These are phyloP conservation scores for Dendrophyllia cribrosa DNA, from an alignment of 64 coral and sea anemone genomes.

Conservation along the genomic window DNA sequence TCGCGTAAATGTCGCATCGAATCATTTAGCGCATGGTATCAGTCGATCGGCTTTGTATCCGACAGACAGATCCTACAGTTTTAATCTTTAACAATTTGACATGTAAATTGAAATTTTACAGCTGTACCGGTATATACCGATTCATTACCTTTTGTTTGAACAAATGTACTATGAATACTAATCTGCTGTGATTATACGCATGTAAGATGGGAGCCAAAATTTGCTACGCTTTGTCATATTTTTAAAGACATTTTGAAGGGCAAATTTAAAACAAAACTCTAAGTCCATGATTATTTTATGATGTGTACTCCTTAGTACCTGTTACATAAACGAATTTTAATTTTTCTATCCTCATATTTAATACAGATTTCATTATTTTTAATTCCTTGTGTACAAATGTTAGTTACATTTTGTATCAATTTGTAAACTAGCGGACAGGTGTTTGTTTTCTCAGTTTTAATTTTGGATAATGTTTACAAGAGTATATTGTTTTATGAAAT, in stretches of 20 bases:
- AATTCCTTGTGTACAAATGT: background rate
- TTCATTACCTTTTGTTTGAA: too few species aligned
- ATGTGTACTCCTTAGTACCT: background rate
- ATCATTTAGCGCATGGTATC: background rate
- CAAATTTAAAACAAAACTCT: background rate
- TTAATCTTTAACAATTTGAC: slow-evolving; percentile 25
- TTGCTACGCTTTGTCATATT: too few species aligned
- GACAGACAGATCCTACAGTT: background rate
- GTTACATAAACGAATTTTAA: slow-evolving; percentile 11
- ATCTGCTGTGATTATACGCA: too few species aligned
- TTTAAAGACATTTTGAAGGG: too few species aligned
- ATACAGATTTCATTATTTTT: background rate
- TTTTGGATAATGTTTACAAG: too few species aligned
- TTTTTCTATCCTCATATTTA: background rate
- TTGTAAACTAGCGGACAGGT: background rate
- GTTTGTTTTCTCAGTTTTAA: background rate
- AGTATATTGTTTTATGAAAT: too few species aligned
- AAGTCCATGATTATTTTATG: background rate
- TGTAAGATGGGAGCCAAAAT: too few species aligned
- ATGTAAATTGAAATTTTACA: background rate
- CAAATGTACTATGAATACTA: too few species aligned
- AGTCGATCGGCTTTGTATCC: background rate
- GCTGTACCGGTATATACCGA: background rate
- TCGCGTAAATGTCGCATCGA: background rate
- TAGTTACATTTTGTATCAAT: background rate